Base-by-base conservation (phyloP, 2,797 vertebrate genomes). In the Chaenodraco wilsoni region DNA sequence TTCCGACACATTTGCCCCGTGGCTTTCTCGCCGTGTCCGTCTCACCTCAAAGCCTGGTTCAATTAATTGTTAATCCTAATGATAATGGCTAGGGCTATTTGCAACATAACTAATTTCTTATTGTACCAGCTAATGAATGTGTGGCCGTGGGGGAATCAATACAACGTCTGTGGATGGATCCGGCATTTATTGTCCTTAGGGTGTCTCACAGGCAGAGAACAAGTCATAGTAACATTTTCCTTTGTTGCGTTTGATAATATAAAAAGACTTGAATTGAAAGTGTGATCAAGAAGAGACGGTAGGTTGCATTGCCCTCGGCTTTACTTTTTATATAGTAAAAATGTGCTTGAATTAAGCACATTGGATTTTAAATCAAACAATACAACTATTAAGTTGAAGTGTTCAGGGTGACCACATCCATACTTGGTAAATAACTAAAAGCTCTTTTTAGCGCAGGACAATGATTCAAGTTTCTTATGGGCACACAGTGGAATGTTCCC, bases 61-160 rank as follows among this genome's bases (percentile, higher is more conserved):
- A 86, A 87, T 90, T 88, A 85, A 84, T 82, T 78, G 62, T 67
- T 89, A 84, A 86, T 86, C 60, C 67, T 84, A 86, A 87, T 82
- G 85, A 87, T 89, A 89, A 91, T 89, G 80, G 73, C 74, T 41
- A 13, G 59, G 45, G 83, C 81, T 85, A 77, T 84, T 86, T 79
- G 81, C 78, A 52, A 84, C 71, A 80, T 80, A 90, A 81, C 81
- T 79, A 65, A 91, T 89, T 89, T 87, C 69, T 86, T 86, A 88
- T 90, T 89, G 87, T 92, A 82, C 72, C 60, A 49, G 69, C 69
- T 85, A 88, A 91, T 89, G 87, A 89, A 91, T 82, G 74, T 74
- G 79, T 73, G 77, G 82, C 79, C n/a, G 63, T 8, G 17, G 78
- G 81, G 78, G 73, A 76, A 90, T 90, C 90, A 66, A 92, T 93